These are phyloP conservation scores for Philotrypesis tridentata DNA, from an alignment of 1,140 invertebrate genomes.

Conservation along the genomic window DNA sequence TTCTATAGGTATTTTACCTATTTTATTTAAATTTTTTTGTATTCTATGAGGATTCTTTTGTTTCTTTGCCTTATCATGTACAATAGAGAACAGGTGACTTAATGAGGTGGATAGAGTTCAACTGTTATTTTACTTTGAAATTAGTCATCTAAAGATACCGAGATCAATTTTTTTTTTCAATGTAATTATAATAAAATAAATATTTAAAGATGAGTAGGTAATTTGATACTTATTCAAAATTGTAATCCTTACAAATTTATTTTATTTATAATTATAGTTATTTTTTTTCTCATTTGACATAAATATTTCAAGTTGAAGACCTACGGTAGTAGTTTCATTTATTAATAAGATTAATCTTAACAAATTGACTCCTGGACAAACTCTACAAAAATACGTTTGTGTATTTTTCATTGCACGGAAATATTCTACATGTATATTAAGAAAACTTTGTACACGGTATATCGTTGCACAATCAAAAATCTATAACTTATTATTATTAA, in stretches of 20 bases:
- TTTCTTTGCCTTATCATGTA: conserved; percentile 5
- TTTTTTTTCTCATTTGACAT: background rate
- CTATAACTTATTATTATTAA: too few relatives aligned
- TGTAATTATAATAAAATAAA: background rate
- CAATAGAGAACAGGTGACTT: background rate
- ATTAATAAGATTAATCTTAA: background rate
- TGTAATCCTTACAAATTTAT: background rate
- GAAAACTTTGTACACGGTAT: too few relatives aligned
- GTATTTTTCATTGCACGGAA: too few relatives aligned
- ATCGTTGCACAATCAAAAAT: too few relatives aligned
- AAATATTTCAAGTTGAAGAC: background rate
- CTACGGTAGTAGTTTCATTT: background rate
- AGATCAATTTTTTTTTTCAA: background rate
- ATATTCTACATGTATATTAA: too few relatives aligned
- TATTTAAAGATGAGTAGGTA: background rate
- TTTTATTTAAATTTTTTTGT: conserved; percentile 4
- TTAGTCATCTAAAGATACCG: background rate
- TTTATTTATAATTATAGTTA: background rate
- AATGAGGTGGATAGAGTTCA: background rate
- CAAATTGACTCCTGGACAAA: background rate
- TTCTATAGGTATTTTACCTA: conserved; percentile 25
- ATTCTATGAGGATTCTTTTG: conserved; percentile 1
- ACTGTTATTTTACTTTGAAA: background rate
- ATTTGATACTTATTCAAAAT: background rate
- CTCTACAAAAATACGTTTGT: too few relatives aligned